A percentile compares a stretch with the other conserved stretches of the same genome.
These are phyloP conservation scores for Eciton burchellii DNA, from an alignment of 1,140 invertebrate genomes.

Conservation along the genomic window DNA sequence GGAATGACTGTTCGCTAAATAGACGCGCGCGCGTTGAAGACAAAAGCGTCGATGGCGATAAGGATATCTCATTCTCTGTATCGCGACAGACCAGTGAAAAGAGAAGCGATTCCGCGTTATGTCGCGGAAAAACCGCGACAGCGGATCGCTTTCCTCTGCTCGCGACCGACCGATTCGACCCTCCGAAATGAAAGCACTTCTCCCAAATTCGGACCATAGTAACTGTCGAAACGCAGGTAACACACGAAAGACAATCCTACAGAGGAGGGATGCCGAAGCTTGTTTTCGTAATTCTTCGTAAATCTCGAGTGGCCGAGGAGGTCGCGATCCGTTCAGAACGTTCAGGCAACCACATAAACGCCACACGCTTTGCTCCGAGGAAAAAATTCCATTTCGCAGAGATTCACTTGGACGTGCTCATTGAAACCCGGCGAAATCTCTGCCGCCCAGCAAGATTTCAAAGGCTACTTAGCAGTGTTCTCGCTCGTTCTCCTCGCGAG, in stretches of 20 bases:
- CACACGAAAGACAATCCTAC: neutral
- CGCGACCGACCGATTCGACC: neutral
- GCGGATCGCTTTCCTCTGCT: neutral
- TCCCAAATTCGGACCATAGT: neutral
- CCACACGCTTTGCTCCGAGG: neutral
- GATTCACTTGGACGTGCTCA: neutral
- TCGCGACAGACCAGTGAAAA: conserved; percentile 19
- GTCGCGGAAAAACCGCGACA: neutral
- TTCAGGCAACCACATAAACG: neutral
- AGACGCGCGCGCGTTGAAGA: conserved; percentile 35
- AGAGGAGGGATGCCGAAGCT: neutral
- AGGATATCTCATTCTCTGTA: conserved; percentile 16
- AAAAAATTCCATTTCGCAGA: conserved; percentile 14
- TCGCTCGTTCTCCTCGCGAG: neutral
- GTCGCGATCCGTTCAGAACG: neutral
- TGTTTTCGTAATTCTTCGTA: neutral
- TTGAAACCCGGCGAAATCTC: conserved; percentile 7
- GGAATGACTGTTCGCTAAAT: conserved; percentile 34
- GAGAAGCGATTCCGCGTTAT: conserved; percentile 10
- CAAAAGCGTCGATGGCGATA: conserved; percentile 32
- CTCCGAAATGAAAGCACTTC: neutral
- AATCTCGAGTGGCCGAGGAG: neutral
- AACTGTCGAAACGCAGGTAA: neutral
- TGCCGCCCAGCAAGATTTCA: conserved; percentile 12
- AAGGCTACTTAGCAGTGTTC: neutral